Evolutionary conservation across 1,140 invertebrate genomes (phyloP), one percentile per base, ranked within the genome.

Genomic region (Drosophila ogumai): DNA sequence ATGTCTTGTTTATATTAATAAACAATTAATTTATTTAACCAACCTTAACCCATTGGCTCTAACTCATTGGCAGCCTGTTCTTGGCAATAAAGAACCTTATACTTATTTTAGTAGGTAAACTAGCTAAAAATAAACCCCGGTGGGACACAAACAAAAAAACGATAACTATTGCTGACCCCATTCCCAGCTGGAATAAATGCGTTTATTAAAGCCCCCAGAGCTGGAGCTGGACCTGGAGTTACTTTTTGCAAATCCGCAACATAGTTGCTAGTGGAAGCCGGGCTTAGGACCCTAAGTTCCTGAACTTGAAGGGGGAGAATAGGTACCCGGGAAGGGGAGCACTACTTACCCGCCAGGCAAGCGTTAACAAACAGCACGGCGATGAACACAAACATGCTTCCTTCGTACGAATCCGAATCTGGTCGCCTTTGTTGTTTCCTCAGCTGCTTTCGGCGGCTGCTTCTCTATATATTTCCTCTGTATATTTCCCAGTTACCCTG

Each of bases 281-380:
- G 32, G 28, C 38, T 69, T 66, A 31, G 2, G 66, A 50, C 47
- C 47, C 66, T 38, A 67, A 67, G 54, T 19, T 34, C 22, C 36
- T n/a, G 31, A 13, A 67, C 17, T 28, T 0, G 12, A 10, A 38
- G 15, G 9, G 4, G 17, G 9, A 22, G 8, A 13, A 8, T 17
- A 22, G 64, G 8, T 19, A 19, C 9, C 2, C 10, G 17, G 17
- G 12, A 17, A 28, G 3, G 40, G 69, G 43, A 17, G 36, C n/a
- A 41, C 25, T 73, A 92, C 91, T 92, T 66, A 92, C 91, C 91
- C 65, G 91, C 91, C 59, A 92, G 77, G 73, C 91, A 92, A 79
- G 85, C 81, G 80, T 92, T 92, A 46, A 92, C 82, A 75, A 92
- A 85, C 69, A 92, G 75, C 67, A 92, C 79, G 56, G 67, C 78